A percentile compares a stretch with the other conserved stretches of the same genome.
Conservation (phyloP, 2,797 vertebrate genomes). For the Triplophysa yarkandensis region DNA sequence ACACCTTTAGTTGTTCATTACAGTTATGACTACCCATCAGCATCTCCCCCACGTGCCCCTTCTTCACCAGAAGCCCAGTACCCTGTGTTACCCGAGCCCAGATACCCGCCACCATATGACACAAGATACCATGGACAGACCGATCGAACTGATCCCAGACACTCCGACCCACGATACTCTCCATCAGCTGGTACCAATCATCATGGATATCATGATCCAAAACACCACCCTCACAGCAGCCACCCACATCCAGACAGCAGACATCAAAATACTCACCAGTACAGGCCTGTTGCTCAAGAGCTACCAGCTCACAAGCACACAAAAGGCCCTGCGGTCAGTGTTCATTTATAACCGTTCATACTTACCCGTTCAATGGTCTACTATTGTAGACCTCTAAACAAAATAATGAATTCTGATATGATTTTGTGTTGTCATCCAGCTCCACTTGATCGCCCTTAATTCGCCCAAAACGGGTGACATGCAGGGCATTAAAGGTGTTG, state of each 20-base stretch:
- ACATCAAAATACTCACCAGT: constrained; percentile 58
- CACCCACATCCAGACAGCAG: constrained; percentile 48
- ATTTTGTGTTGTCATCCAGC: constrained; percentile 69
- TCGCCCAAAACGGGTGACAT: constrained; percentile 82
- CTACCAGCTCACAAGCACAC: constrained; percentile 66
- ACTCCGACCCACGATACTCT: constrained; percentile 13
- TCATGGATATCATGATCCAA: constrained; percentile 35
- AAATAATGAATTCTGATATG: too few relatives aligned
- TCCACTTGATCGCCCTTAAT: constrained; percentile 91
- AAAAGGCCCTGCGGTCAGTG: constrained; percentile 68
- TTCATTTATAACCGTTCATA: neutral
- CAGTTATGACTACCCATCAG: constrained; percentile 57
- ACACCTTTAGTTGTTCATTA: constrained; percentile 75
- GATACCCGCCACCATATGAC: constrained; percentile 53
- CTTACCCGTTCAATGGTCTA: too few relatives aligned
- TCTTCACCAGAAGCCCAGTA: constrained; percentile 32
- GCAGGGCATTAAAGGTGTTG: constrained; percentile 85
- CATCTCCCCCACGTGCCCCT: neutral
- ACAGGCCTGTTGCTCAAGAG: constrained; percentile 58
- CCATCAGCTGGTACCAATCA: constrained; percentile 24
- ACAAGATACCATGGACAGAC: constrained; percentile 30
- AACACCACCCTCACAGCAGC: constrained; percentile 36
- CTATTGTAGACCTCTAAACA: too few relatives aligned
- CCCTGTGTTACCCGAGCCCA: constrained; percentile 37
- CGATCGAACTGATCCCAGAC: constrained; percentile 56